Conservation (phyloP, 2,797 vertebrate genomes). For the Phoebastria nigripes region DNA sequence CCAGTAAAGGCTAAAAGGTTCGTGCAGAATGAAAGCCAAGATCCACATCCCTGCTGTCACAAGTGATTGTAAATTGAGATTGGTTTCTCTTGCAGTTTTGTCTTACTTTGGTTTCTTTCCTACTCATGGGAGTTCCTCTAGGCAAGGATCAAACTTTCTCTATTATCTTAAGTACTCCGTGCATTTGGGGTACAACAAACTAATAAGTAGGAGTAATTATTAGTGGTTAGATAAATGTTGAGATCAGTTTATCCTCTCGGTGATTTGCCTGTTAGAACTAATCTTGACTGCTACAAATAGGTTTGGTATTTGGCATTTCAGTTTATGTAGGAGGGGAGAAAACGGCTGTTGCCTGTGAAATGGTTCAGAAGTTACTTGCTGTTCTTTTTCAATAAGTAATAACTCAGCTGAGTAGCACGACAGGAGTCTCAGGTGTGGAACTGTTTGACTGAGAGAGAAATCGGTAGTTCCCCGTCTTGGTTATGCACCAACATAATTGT, state of each 20-base stretch:
- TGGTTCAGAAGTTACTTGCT: slow-evolving; percentile 37
- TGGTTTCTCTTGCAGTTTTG: neutral
- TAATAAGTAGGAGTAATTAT: neutral
- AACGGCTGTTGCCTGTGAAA: neutral
- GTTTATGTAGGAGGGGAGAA: slow-evolving; percentile 42
- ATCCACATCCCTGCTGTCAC: neutral
- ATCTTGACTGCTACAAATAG: slow-evolving; percentile 39
- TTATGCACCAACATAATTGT: neutral
- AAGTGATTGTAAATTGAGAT: neutral
- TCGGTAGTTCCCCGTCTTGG: neutral
- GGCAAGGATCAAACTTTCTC: neutral
- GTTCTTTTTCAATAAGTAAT: slow-evolving; percentile 37
- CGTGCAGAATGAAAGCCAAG: neutral
- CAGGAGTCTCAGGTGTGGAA: neutral
- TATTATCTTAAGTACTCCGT: neutral
- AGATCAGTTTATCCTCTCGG: neutral
- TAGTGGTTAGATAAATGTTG: neutral
- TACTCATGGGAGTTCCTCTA: neutral
- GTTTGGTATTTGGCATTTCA: slow-evolving; percentile 59
- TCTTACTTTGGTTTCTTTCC: neutral
- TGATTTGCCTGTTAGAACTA: neutral
- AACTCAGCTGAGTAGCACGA: neutral
- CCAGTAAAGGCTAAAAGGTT: neutral
- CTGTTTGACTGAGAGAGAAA: neutral
- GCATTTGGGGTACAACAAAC: neutral